Conservation (phyloP, 2,888 invertebrate species). For the Hirtodrosophila alboralis region DNA sequence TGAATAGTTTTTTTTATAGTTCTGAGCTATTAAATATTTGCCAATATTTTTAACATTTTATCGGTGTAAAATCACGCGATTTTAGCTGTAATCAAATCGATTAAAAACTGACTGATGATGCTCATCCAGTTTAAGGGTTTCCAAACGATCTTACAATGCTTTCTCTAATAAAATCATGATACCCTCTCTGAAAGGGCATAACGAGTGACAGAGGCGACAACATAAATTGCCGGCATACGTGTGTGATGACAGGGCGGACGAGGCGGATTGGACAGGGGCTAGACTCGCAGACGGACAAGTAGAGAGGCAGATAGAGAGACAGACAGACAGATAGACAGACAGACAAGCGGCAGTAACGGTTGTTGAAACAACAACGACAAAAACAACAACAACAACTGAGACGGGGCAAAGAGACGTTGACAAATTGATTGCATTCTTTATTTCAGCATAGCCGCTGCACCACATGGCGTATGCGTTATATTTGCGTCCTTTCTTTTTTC, state of each 20-base stretch:
- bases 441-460: conserved; percentile 55
- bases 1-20: too few species aligned
- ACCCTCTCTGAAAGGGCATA: too few species aligned
- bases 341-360: conserved; percentile 29
- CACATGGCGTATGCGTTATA: conserved; percentile 72
- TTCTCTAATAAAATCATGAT: too few species aligned
- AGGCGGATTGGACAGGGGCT: conserved; percentile 23
- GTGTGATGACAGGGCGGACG: conserved; percentile 66
- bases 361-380: conserved; percentile 22
- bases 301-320: conserved; percentile 2
- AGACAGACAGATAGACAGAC: conserved; percentile 18
- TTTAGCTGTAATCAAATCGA: too few species aligned
- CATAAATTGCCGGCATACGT: conserved; percentile 75
- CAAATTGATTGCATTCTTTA: conserved; percentile 80
- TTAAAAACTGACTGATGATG: too few species aligned
- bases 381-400: conserved; percentile 18
- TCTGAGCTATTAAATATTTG: too few species aligned
- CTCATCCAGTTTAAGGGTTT: too few species aligned
- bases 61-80: too few species aligned
- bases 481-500: conserved; percentile 9
- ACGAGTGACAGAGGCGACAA: conserved; percentile 50
- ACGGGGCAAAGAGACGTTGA: conserved; percentile 60
- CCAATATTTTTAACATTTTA: too few species aligned
- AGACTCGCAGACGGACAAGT: conserved; percentile 16
- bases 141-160: too few species aligned